Evolutionary conservation across 2,113 vertebrate genomes (phyloP), one percentile per base, ranked within the genome.

Genomic region (Poecile atricapillus): DNA sequence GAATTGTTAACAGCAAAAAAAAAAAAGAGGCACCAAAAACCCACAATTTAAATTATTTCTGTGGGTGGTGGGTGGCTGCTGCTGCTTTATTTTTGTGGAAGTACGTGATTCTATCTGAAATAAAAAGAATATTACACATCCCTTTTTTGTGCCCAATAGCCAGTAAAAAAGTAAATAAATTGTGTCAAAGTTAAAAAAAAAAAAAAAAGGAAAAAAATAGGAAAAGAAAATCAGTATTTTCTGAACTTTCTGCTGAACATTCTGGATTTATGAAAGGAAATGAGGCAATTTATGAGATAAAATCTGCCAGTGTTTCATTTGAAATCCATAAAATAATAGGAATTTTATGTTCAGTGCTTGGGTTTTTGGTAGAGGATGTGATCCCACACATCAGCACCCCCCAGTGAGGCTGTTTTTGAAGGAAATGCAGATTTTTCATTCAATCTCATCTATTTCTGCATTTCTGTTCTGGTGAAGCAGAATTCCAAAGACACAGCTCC

Each of bases 181-280:
- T 11, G 0, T 20, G 14, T 23, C 17, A 4, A 7, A 7, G 12
- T 4, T 8, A 37, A 44, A 75, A 78, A 25, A 23, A 13, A 4
- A 6, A 15, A 14, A 9, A 1, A 37, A 15, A n/a, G 2, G 1
- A 12, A 50, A 28, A 44, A 53, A 3, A 43, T n/a, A n/a, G n/a
- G n/a, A 43, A 41, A 43, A 9, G 25, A 21, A 77, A 49, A 3
- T 6, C 2, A 7, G 12, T 24, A 6, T 69, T 70, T 74, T 65
- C 44, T 56, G 62, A 47, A 44, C 0, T 0, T 80, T 60, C 41
- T 21, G 13, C 52, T 27, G 59, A 91, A 75, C 30, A 7, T 73
- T 64, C 30, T 30, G 59, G 24, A 35, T 64, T 73, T 80, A 22
- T 24, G 13, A 49, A 9, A 64, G 49, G 16, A 87, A 93, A 81